A percentile compares a stretch with the other conserved stretches of the same genome.
Evolutionary conservation across 2,797 vertebrate genomes (phyloP).

Genomic region (Pyrocephalus nanus): DNA sequence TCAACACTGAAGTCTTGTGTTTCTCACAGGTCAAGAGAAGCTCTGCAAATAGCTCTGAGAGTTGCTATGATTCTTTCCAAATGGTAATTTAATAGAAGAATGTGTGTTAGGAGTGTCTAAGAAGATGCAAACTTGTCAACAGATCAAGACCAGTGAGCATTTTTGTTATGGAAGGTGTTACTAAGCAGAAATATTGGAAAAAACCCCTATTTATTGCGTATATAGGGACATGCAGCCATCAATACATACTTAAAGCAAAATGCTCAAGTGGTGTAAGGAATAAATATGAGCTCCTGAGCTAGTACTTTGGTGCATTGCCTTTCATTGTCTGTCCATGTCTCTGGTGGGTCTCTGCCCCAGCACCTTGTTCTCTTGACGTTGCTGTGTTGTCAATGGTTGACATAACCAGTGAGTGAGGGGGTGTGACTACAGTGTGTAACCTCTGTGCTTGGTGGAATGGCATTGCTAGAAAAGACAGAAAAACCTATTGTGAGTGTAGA

Average conservation of each 20-base stretch:
- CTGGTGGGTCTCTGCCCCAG: neutral
- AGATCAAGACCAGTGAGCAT: neutral
- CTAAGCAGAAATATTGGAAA: neutral
- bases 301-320: neutral
- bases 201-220: neutral
- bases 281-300: neutral
- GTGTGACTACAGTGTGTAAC: neutral
- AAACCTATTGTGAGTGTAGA: neutral
- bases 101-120: neutral
- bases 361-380: neutral
- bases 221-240: neutral
- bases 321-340: neutral
- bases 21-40: neutral
- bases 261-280: neutral
- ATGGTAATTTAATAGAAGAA: neutral
- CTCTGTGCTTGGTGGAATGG: neutral
- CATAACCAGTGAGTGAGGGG: neutral
- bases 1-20: neutral
- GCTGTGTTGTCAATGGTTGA: neutral
- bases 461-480: neutral
- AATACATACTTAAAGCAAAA: neutral
- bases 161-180: neutral
- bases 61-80: neutral
- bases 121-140: neutral
- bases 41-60: neutral